phyloP scores from a whole-genome alignment of 2,888 invertebrate genomes.

The Dione vanillae region DNA sequence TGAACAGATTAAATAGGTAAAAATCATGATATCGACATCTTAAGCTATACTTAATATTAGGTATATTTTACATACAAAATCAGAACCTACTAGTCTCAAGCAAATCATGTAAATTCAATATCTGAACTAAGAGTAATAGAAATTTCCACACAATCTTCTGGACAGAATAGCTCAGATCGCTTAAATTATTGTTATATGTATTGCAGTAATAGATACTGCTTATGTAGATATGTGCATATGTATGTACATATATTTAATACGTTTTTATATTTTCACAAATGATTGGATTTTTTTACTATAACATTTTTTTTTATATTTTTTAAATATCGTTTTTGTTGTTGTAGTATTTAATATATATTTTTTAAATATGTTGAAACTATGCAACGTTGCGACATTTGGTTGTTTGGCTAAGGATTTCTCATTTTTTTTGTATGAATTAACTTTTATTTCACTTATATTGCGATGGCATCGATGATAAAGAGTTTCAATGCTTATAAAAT shows the following conservation, averaged over 20 bases:
- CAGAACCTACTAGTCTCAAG: conserved; percentile 12
- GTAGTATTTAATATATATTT: too few relatives aligned
- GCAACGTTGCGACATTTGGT: too few relatives aligned
- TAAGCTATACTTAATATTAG: not conserved
- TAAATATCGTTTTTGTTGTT: too few relatives aligned
- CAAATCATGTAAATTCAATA: conserved; percentile 11
- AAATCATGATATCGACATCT: not conserved
- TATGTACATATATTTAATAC: not conserved
- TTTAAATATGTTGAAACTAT: too few relatives aligned
- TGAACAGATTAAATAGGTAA: not conserved
- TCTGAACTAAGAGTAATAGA: not conserved
- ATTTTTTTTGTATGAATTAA: too few relatives aligned
- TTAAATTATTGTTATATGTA: not conserved
- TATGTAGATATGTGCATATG: too few relatives aligned
- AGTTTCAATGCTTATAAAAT: conserved; percentile 22
- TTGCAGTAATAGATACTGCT: not conserved
- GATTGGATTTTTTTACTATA: too few relatives aligned
- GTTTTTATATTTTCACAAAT: not conserved
- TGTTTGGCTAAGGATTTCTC: too few relatives aligned
- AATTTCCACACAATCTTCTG: not conserved
- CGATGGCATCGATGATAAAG: not conserved
- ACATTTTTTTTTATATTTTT: too few relatives aligned
- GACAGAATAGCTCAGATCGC: not conserved
- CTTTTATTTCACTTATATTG: not conserved
- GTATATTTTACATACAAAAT: not conserved